Base-by-base conservation (phyloP, 2,797 vertebrate genomes). In the Poecilia velifera region DNA sequence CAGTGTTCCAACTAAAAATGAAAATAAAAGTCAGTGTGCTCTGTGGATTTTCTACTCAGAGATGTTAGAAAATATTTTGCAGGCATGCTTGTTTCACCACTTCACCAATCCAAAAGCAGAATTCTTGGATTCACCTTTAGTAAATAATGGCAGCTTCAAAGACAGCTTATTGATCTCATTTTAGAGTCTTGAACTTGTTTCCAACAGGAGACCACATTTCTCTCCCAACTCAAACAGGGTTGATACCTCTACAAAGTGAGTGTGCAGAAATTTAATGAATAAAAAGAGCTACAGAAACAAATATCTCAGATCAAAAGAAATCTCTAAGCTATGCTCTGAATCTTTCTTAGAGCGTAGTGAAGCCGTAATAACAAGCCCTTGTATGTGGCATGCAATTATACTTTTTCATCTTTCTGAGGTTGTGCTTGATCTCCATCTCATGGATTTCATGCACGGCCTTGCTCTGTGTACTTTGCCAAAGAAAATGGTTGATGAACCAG, bases 341-440 rank as follows among this genome's bases (percentile, higher is more conserved):
- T 76, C 62, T 62, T 66, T 81, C 41, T 81, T 53, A 74, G 74
- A 77, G 72, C 86, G 68, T 20, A 66, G 71, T 18, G 75, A 74
- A 77, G 73, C 81, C 66, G 73, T 92, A 93, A 93, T 93, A 76
- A 93, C 90, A 94, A 89, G 90, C 84, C 82, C 45, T 78, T 6
- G 0, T 39, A 28, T 59, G 49, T 76, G 85, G 86, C 87, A 90
- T 86, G 75, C 79, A 92, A 92, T 93, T 92, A 89, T 46, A 66
- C 53, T 77, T 68, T 76, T 70, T 71, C 39, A 9, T 84, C 3
- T 76, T 57, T 83, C 53, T 79, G 73, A 87, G 84, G 80, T 25
- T 59, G 75, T 73, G 78, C 87, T 92, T 92, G 79, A 85, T 91
- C 73, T 86, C 72, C 57, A 80, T 88, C 77, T 78, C 78, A 83